These are phyloP conservation scores for Myodes glareolus DNA, from an alignment of 2,113 vertebrate species.

Conservation along the genomic window DNA sequence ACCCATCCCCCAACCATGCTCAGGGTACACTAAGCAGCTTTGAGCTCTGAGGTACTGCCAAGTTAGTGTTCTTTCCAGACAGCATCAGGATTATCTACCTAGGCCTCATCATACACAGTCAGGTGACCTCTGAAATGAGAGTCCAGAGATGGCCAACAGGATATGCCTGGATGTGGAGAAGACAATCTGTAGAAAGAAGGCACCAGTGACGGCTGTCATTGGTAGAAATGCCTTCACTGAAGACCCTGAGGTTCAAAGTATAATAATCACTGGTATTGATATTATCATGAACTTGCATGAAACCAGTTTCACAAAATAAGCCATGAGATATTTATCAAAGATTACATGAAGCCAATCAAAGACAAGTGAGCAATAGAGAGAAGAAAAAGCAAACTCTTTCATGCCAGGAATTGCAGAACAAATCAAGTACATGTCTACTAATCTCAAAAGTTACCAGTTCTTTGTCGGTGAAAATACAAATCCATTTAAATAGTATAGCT, in stretches of 20 bases:
- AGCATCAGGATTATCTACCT: neutral
- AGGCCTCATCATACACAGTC: neutral
- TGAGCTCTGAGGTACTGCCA: neutral
- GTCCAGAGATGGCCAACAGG: neutral
- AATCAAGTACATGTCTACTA: neutral
- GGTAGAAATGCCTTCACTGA: neutral
- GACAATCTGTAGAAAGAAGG: neutral
- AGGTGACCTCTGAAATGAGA: neutral
- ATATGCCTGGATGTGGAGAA: neutral
- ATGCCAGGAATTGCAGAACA: neutral
- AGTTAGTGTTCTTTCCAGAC: neutral
- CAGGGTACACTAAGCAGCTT: neutral
- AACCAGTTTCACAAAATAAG: neutral
- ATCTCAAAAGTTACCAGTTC: neutral
- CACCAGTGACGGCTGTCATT: neutral
- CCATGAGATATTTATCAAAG: neutral
- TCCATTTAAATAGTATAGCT: neutral
- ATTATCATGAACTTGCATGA: neutral
- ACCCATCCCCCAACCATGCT: neutral
- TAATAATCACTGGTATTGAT: neutral
- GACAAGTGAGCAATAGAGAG: neutral
- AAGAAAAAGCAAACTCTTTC: neutral
- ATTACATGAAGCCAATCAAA: constrained; percentile 4
- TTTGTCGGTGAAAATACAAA: neutral
- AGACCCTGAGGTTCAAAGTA: neutral